Conservation (phyloP, 2,797 vertebrate genomes). For the Xiphophorus birchmanni region DNA sequence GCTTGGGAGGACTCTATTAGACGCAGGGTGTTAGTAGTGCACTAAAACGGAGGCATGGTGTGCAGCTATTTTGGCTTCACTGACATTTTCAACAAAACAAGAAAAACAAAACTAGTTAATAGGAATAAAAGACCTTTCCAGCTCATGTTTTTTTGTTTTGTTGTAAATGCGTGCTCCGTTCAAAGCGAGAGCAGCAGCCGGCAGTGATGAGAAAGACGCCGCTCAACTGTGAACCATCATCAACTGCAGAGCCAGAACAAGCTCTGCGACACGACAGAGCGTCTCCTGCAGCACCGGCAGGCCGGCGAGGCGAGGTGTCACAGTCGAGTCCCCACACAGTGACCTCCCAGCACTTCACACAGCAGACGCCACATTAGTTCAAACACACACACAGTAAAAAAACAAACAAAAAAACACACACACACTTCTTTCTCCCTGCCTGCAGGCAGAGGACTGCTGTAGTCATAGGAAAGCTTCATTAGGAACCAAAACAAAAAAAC, state of each 20-base stretch:
- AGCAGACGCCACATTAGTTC: constrained; percentile 44
- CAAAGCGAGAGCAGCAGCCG: not conserved
- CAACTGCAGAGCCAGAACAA: constrained; percentile 25
- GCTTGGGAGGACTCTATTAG: constrained; percentile 31
- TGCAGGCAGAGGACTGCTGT: not conserved
- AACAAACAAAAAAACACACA: not conserved
- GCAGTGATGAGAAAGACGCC: constrained; percentile 15
- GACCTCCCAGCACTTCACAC: constrained; percentile 42
- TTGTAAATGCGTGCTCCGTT: not conserved
- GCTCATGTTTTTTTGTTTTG: not conserved
- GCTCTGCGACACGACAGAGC: constrained; percentile 23
- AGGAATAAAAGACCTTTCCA: not conserved
- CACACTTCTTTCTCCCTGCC: not conserved
- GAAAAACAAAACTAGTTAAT: not conserved
- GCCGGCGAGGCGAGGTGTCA: constrained; percentile 33
- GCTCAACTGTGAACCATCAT: constrained; percentile 28
- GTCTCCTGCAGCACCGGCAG: constrained; percentile 26
- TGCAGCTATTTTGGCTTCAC: not conserved
- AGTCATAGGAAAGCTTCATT: not conserved
- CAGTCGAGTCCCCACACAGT: constrained; percentile 39
- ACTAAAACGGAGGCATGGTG: constrained; percentile 26
- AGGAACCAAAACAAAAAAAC: not conserved
- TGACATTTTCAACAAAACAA: not conserved
- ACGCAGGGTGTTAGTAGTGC: constrained; percentile 19
- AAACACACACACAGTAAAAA: not conserved